A percentile compares a stretch with the other conserved stretches of the same genome.
phyloP scores from a whole-genome alignment of 2,888 invertebrate genomes.

The Dolichomitus sp. region DNA sequence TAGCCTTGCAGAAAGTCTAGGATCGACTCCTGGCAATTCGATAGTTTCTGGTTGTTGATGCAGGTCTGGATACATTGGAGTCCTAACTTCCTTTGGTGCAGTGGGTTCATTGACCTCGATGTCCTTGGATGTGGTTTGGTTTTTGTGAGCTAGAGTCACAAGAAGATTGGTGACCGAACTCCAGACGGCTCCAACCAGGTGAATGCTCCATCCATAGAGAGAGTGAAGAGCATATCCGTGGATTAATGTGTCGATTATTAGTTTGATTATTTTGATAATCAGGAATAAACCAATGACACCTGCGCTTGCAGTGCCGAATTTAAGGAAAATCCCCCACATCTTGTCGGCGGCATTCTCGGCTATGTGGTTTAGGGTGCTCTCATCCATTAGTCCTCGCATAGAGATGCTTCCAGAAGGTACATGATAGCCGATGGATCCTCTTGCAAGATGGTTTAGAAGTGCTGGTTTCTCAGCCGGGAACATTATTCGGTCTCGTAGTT shows the following conservation, averaged over 20 bases:
- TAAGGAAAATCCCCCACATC: background rate
- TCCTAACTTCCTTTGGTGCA: background rate
- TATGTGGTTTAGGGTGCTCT: slow-evolving; percentile 30
- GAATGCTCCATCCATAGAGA: background rate
- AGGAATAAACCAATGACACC: background rate
- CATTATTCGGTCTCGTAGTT: slow-evolving; percentile 59
- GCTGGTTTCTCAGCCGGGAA: slow-evolving; percentile 53
- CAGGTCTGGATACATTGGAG: background rate
- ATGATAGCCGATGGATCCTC: too few species aligned
- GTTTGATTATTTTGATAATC: background rate
- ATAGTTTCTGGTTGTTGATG: background rate
- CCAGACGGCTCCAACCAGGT: background rate
- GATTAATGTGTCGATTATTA: background rate
- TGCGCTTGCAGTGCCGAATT: slow-evolving; percentile 1
- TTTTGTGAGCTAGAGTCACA: too few species aligned
- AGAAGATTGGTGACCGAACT: background rate
- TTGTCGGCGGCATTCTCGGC: background rate
- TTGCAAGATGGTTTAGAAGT: background rate
- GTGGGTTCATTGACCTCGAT: background rate
- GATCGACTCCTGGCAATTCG: background rate
- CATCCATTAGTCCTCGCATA: slow-evolving; percentile 16
- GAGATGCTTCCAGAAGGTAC: too few species aligned
- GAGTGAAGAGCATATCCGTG: slow-evolving; percentile 11
- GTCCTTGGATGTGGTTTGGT: background rate
- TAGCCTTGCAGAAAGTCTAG: background rate